Evolutionary conservation across 1,140 invertebrate genomes (phyloP), one percentile per base, ranked within the genome.

Genomic region (Alviniconcha marisindica): DNA sequence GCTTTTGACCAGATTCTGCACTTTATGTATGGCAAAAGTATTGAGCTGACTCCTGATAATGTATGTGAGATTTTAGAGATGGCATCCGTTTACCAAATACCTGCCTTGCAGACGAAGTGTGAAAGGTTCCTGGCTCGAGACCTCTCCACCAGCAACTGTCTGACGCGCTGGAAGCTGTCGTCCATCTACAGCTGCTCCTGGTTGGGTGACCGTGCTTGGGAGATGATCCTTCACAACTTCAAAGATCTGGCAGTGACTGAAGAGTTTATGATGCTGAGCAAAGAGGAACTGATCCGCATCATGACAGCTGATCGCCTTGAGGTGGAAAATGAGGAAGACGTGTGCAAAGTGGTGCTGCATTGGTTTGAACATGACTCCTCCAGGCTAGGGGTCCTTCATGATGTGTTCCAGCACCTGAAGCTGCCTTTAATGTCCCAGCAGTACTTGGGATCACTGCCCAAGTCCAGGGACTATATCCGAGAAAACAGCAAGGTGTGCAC

Each of bases 81-180:
- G 31, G 96, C 97, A 21, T 96, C 96, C 91, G 93, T 98, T 66
- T 94, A 98, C 51, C 97, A 98, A 91, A 93, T 99, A 14, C 94
- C 95, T 85, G 95, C 96, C 86, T 96, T 98, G 36, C 96, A 97
- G 42, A 95, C 96, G 84, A 96, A 96, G 44, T 98, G 97, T 91
- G 97, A 97, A 89, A 95, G 95, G 88, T 98, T 97, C 91, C 93
- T 98, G 44, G 95, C 96, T 83, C 96, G 96, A 88, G 97, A 98
- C 91, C 94, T 98, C 63, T 96, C 98, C 93, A 96, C 96, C 0
- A 97, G 97, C 86, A 99, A 98, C 91, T 98, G 97, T 93, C 94
- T 98, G 74, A 97, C 97, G 0, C 97, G 98, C 89, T 95, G 96
- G 81, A 95, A 97, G 89, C 97, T 98, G 94, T 97, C 97, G 33